Base-by-base conservation (phyloP, 1,140 invertebrate species). In the Magallana ariakensis region DNA sequence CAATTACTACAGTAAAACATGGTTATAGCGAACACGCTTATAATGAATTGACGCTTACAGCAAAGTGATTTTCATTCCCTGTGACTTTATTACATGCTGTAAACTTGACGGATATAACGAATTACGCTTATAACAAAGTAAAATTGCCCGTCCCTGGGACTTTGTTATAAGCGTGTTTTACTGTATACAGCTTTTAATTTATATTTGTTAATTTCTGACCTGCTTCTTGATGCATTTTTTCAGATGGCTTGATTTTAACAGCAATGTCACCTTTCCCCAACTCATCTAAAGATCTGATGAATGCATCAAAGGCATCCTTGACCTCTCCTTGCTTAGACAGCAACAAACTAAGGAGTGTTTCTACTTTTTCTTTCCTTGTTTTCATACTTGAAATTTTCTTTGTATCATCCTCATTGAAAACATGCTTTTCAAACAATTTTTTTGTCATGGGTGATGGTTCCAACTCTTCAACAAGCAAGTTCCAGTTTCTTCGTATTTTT, bases 291-390 rank as follows among this genome's bases (percentile, higher is more conserved):
- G 22, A 13, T 26, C 3, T 26, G 33, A 75, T 75, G 33, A 75
- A 75, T 11, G 22, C 11, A 22, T 75, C 66, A 75, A 75, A 26
- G 66, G 19, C 15, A 75, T 75, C 22, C 15, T 75, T 6, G 9
- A 8, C 11, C 26, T 75, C 22, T 13, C 22, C 10, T 26, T 19
- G 11, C 11, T 46, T 46, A 46, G 33, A 46, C 33, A 75, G 13
- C 66, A 75, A 26, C 33, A 4, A 26, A 1, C 8, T 26, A 19
- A 75, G 66, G 11, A 75, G 4, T 2, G 5, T 33, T 2, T 75
- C 22, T 46, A 75, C 66, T 75, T 75, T 75, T 26, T 26, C 66
- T 26, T 26, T 75, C 66, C 66, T 75, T 75, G 66, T 75, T 75
- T 19, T 26, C 13, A 10, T 6, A 26, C 33, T 22, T 13, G 33